Evolutionary conservation across 2,888 invertebrate species (phyloP).

Genomic region (Steromphala cineraria): DNA sequence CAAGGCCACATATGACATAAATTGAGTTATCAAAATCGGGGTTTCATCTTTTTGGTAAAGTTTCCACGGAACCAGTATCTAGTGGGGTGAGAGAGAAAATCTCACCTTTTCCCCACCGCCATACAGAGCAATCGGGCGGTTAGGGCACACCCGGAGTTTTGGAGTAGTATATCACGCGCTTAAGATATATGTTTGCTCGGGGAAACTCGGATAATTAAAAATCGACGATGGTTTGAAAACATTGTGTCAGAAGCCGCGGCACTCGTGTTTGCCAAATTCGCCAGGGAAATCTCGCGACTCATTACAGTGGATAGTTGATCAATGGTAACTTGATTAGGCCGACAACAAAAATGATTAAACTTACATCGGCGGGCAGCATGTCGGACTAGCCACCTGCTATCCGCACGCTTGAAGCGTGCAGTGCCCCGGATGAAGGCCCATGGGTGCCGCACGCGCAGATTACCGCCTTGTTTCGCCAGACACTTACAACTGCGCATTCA

Average conservation of each 20-base stretch:
- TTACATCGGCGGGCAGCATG: constrained; percentile 39
- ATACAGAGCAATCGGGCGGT: neutral
- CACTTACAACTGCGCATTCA: constrained; percentile 27
- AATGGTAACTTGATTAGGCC: constrained; percentile 51
- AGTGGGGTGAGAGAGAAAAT: neutral
- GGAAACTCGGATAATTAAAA: constrained; percentile 37
- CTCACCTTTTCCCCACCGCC: neutral
- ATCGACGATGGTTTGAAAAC: constrained; percentile 29
- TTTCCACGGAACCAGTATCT: too few relatives aligned
- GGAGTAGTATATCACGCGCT: constrained; percentile 22
- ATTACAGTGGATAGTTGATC: constrained; percentile 45
- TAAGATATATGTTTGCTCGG: constrained; percentile 29
- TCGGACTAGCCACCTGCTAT: constrained; percentile 35
- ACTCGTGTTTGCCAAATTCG: constrained; percentile 39
- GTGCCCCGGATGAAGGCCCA: neutral
- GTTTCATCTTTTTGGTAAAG: too few relatives aligned
- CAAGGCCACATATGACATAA: too few relatives aligned
- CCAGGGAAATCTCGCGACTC: constrained; percentile 51
- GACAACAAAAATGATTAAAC: constrained; percentile 54
- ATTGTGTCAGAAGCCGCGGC: constrained; percentile 35
- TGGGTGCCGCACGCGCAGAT: constrained; percentile 24
- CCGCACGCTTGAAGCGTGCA: constrained; percentile 12
- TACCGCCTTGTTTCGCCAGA: constrained; percentile 30
- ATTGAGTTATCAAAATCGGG: too few relatives aligned
- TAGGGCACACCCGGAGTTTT: neutral